These are phyloP conservation scores for Pachydiplax longipennis DNA, from an alignment of 2,888 invertebrate species.

Conservation along the genomic window DNA sequence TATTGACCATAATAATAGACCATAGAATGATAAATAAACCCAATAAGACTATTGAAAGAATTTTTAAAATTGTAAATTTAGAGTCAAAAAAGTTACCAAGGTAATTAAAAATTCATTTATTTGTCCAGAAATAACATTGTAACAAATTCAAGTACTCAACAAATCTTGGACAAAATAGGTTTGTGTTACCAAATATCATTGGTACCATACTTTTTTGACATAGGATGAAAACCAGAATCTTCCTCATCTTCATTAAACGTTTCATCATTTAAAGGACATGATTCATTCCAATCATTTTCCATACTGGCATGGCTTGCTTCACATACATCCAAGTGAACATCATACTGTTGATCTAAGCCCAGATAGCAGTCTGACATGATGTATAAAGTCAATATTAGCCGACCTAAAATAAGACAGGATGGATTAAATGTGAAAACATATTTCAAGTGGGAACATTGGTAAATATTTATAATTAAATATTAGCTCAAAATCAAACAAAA, in stretches of 20 bases:
- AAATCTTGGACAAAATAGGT: neutral
- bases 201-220: neutral
- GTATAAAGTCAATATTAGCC: constrained; percentile 80
- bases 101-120: no score
- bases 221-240: neutral
- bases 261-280: neutral
- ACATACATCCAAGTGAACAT: constrained; percentile 61
- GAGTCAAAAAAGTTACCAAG: no score
- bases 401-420: constrained; percentile 65
- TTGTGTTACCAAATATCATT: neutral
- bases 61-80: no score
- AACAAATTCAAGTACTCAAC: no score
- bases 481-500: no score
- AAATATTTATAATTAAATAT: no score
- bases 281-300: neutral
- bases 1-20: no score
- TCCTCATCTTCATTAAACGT: neutral
- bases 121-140: no score
- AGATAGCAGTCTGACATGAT: constrained; percentile 92
- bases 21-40: no score
- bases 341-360: constrained; percentile 91
- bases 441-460: neutral
- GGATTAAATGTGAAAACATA: neutral
- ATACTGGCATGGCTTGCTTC: constrained; percentile 34
- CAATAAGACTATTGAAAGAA: no score